A percentile compares a stretch with the other conserved stretches of the same genome.
Evolutionary conservation across 2,888 invertebrate genomes (phyloP).

Genomic region (Brachyptera putata): DNA sequence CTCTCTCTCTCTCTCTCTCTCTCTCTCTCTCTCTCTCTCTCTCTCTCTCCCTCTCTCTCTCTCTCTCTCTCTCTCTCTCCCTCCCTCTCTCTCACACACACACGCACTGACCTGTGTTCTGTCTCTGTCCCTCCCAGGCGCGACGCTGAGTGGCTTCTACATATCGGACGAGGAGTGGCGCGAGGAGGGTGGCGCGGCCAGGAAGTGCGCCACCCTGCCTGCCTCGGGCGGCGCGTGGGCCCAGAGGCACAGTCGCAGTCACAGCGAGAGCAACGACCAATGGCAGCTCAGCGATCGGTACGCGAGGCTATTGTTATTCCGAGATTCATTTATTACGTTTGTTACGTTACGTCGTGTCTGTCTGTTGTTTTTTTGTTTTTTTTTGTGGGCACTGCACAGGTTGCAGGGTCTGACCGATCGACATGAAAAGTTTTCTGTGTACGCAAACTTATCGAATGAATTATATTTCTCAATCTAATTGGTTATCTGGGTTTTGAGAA

Average conservation of each 20-base stretch:
- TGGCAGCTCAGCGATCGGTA: neutral
- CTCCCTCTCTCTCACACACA: neutral
- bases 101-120: too few species aligned
- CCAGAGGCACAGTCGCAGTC: slow-evolving; percentile 37
- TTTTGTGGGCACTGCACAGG: too few species aligned
- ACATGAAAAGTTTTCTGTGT: too few species aligned
- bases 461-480: too few species aligned
- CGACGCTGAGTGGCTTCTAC: slow-evolving; percentile 27
- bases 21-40: neutral
- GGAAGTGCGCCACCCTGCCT: slow-evolving; percentile 39
- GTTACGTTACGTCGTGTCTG: too few species aligned
- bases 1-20: too few species aligned
- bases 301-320: neutral
- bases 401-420: too few species aligned
- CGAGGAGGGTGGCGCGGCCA: slow-evolving; percentile 17
- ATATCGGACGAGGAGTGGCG: slow-evolving; percentile 20
- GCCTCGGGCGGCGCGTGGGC: slow-evolving; percentile 1
- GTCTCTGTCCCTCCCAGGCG: neutral
- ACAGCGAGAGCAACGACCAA: slow-evolving; percentile 37
- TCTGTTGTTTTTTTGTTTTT: too few species aligned
- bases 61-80: neutral
- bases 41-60: neutral
- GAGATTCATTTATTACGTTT: too few species aligned
- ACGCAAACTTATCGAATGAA: too few species aligned
- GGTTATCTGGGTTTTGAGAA: too few species aligned